These are phyloP conservation scores for Columba livia DNA, from an alignment of 2,113 vertebrate species.

Conservation along the genomic window DNA sequence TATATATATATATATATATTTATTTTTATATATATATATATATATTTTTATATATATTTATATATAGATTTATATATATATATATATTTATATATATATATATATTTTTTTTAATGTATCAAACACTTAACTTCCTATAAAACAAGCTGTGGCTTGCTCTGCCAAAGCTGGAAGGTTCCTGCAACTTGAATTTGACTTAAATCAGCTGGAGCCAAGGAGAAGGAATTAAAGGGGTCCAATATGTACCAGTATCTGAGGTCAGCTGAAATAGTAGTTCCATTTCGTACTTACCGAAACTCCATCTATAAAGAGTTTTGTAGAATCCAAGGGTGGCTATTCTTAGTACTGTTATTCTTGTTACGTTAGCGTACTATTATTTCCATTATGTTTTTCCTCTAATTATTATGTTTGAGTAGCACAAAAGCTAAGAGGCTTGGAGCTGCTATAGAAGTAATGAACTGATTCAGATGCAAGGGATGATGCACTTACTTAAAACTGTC, in stretches of 20 bases:
- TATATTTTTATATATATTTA: no score
- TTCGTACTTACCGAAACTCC: not conserved
- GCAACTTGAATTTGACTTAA: not conserved
- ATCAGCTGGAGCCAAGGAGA: not conserved
- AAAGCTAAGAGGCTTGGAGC: not conserved
- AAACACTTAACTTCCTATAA: not conserved
- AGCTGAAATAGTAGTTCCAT: not conserved
- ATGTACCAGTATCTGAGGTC: not conserved
- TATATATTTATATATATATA: no score
- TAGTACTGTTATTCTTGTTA: not conserved
- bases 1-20: no score
- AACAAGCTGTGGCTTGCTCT: not conserved
- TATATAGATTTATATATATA: no score
- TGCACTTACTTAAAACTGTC: not conserved
- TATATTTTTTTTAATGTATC: not conserved
- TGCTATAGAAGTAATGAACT: not conserved
- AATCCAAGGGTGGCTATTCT: not conserved
- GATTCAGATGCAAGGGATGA: not conserved
- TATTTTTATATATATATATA: no score
- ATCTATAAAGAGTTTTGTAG: not conserved
- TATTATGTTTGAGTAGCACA: not conserved
- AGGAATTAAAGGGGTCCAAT: not conserved
- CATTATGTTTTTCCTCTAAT: not conserved
- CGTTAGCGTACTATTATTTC: not conserved
- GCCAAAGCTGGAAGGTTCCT: not conserved